These are phyloP conservation scores for Drosophila lowei DNA, from an alignment of 1,140 invertebrate genomes.

Conservation along the genomic window DNA sequence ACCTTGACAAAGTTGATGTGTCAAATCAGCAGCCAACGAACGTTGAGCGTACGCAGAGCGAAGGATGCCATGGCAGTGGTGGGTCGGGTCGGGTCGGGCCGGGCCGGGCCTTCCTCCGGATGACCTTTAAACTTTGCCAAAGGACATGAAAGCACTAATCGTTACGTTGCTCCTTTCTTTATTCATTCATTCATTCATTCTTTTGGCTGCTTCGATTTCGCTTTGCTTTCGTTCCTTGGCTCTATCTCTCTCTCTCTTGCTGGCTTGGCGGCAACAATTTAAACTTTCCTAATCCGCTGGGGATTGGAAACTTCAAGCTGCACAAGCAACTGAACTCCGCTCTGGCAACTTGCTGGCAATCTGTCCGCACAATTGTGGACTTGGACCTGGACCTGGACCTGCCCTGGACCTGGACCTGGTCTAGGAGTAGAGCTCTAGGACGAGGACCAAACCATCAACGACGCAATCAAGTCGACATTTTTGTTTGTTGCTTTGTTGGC, in stretches of 20 bases:
- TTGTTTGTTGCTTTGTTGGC: conserved; percentile 77
- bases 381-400: conserved; percentile 17
- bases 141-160: conserved; percentile 83
- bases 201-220: conserved; percentile 72
- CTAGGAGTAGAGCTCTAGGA: not conserved
- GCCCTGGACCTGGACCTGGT: conserved; percentile 11
- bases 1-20: conserved; percentile 81
- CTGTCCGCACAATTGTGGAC: conserved; percentile 73
- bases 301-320: conserved; percentile 77
- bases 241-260: conserved; percentile 13
- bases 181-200: conserved; percentile 65
- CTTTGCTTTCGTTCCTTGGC: conserved; percentile 29
- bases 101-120: conserved; percentile 42
- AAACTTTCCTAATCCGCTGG: conserved; percentile 82
- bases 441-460: conserved; percentile 58
- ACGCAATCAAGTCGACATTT: conserved; percentile 81
- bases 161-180: conserved; percentile 76
- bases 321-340: conserved; percentile 39
- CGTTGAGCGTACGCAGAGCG: conserved; percentile 1
- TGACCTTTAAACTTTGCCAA: conserved; percentile 82
- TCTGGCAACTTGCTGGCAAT: conserved; percentile 64
- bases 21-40: conserved; percentile 72
- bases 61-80: conserved; percentile 25
- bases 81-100: no score
- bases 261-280: conserved; percentile 77